These are phyloP conservation scores for Latheticus oryzae DNA, from an alignment of 2,888 invertebrate species.

Conservation along the genomic window DNA sequence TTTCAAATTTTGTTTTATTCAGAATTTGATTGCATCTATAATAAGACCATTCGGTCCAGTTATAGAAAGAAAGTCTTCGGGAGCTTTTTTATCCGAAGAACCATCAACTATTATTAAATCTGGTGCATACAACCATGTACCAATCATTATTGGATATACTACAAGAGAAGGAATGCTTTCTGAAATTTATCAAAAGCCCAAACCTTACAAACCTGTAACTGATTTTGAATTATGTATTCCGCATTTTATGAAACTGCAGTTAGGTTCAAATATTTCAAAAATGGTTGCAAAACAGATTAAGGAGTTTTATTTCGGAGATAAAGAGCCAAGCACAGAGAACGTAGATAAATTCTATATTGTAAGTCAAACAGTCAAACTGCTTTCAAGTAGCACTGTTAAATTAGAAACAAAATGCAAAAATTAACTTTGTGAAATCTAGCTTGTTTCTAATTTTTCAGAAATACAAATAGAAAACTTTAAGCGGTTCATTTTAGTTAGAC, in stretches of 20 bases:
- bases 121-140: constrained; percentile 60
- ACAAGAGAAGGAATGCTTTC: constrained; percentile 58
- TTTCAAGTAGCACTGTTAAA: too few relatives aligned
- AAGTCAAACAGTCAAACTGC: background rate
- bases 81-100: constrained; percentile 51
- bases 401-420: too few relatives aligned
- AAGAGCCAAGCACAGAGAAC: constrained; percentile 1
- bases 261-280: constrained; percentile 48
- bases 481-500: constrained; percentile 49
- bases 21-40: background rate
- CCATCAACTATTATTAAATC: constrained; percentile 55
- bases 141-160: constrained; percentile 60
- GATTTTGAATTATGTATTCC: constrained; percentile 50
- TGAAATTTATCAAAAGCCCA: constrained; percentile 31
- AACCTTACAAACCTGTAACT: constrained; percentile 39
- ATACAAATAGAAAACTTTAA: too few relatives aligned
- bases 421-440: too few relatives aligned
- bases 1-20: constrained; percentile 1
- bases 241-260: constrained; percentile 48
- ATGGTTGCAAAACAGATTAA: constrained; percentile 51
- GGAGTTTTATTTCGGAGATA: constrained; percentile 57
- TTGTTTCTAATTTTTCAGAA: constrained; percentile 6
- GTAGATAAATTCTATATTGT: constrained; percentile 3
- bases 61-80: constrained; percentile 48
- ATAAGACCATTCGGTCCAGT: constrained; percentile 8